Conservation (phyloP, 1,140 invertebrate genomes). For the Fopius arisanus region DNA sequence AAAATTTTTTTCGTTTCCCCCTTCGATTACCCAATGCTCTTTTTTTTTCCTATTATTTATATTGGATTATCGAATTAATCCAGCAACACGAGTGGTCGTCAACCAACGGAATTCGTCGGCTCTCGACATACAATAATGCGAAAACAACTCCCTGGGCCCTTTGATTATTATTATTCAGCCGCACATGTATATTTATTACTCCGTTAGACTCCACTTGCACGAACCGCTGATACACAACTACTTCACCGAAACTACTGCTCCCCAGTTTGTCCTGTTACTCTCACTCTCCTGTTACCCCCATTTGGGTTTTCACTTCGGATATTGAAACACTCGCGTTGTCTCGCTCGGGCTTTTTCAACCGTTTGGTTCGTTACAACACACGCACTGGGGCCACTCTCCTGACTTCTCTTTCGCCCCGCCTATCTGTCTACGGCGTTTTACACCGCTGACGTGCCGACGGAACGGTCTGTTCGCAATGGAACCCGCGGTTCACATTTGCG, state of each 20-base stretch:
- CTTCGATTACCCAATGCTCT: too few species aligned
- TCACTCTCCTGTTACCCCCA: not conserved
- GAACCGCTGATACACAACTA: conserved; percentile 20
- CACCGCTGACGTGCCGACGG: not conserved
- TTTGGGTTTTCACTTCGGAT: not conserved
- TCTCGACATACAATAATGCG: too few species aligned
- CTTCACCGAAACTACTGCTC: not conserved
- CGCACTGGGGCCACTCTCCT: not conserved
- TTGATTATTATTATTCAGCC: not conserved
- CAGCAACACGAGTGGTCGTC: too few species aligned
- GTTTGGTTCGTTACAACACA: not conserved
- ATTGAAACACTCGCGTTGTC: not conserved
- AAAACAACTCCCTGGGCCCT: too few species aligned
- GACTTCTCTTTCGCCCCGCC: not conserved
- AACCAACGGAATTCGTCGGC: too few species aligned
- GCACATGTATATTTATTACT: conserved; percentile 33
- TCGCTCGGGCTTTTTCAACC: not conserved
- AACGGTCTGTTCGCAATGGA: too few species aligned
- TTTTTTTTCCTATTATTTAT: too few species aligned
- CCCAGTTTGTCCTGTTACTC: not conserved
- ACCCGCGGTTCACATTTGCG: too few species aligned
- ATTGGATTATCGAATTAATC: too few species aligned
- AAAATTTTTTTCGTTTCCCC: not conserved
- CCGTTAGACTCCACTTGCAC: conserved; percentile 6
- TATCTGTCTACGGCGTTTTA: not conserved